Percentiles rank a stretch among this genome's conserved stretches.
Evolutionary conservation across 2,888 invertebrate species (phyloP).

Genomic region (Chymomyza amoena): DNA sequence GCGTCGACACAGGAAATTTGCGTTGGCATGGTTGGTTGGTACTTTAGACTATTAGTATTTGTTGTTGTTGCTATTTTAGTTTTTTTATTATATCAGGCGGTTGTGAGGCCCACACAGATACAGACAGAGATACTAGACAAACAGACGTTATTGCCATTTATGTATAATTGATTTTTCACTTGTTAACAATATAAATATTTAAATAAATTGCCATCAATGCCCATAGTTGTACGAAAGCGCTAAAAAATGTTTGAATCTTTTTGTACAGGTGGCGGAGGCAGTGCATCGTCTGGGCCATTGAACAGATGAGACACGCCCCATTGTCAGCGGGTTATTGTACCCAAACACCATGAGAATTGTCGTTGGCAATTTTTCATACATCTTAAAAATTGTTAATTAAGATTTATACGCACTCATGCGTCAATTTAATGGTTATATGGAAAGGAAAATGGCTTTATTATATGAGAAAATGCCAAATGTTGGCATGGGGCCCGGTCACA

Average conservation of each 20-base stretch:
- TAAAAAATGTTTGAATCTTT: constrained; percentile 7
- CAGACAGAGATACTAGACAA: neutral
- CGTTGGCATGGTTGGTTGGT: constrained; percentile 36
- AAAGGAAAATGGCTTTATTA: constrained; percentile 1
- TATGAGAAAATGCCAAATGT: constrained; percentile 31
- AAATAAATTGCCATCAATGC: constrained; percentile 16
- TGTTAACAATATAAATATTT: constrained; percentile 16
- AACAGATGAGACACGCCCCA: constrained; percentile 41
- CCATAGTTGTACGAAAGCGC: constrained; percentile 1
- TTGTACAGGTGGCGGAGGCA: neutral
- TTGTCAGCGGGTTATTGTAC: constrained; percentile 45
- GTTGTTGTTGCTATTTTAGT: neutral
- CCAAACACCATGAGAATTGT: constrained; percentile 32
- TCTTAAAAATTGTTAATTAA: constrained; percentile 54
- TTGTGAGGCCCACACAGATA: neutral
- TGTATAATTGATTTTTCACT: constrained; percentile 43
- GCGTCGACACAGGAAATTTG: constrained; percentile 37
- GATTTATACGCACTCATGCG: constrained; percentile 51
- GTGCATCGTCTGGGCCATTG: constrained; percentile 16
- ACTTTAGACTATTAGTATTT: neutral
- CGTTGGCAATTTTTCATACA: constrained; percentile 34
- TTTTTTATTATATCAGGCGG: neutral
- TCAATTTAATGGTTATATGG: constrained; percentile 37
- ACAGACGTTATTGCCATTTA: constrained; percentile 11
- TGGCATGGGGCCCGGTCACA: constrained; percentile 15